Evolutionary conservation across 1,140 invertebrate genomes (phyloP).

Genomic region (Dinothrombium tinctorium): DNA sequence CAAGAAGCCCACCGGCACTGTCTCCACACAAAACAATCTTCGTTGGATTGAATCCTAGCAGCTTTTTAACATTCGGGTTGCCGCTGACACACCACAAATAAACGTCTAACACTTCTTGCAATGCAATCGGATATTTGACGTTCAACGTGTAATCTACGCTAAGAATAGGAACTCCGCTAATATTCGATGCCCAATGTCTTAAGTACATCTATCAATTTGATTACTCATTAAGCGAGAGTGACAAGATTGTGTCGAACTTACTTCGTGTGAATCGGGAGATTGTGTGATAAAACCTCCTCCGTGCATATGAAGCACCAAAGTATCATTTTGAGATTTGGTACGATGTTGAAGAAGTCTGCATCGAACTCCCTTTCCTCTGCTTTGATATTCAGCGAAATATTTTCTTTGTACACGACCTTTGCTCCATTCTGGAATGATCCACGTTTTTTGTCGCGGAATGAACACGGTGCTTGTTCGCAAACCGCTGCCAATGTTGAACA

Average conservation of each 20-base stretch:
- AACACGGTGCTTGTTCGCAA: too few species aligned
- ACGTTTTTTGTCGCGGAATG: too few species aligned
- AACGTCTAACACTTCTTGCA: slow-evolving; percentile 79
- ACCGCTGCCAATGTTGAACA: too few species aligned
- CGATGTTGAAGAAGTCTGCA: too few species aligned
- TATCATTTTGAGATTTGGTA: too few species aligned
- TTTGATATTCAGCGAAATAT: too few species aligned
- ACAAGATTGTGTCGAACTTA: background rate
- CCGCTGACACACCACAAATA: slow-evolving; percentile 56
- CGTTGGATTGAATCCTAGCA: slow-evolving; percentile 9
- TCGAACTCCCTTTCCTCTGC: background rate
- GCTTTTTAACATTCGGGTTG: slow-evolving; percentile 22
- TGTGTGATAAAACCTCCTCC: background rate
- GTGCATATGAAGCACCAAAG: background rate
- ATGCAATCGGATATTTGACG: slow-evolving; percentile 39
- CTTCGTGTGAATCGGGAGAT: background rate
- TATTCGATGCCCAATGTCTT: background rate
- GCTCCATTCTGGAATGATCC: too few species aligned
- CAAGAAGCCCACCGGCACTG: slow-evolving; percentile 81
- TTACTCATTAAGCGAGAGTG: background rate
- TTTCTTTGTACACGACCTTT: too few species aligned
- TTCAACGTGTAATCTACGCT: slow-evolving; percentile 84
- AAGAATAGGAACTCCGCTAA: slow-evolving; percentile 39
- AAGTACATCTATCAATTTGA: background rate
- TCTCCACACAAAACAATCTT: slow-evolving; percentile 35